These are phyloP conservation scores for Cottus gobio DNA, from an alignment of 2,113 vertebrate genomes.

Conservation along the genomic window DNA sequence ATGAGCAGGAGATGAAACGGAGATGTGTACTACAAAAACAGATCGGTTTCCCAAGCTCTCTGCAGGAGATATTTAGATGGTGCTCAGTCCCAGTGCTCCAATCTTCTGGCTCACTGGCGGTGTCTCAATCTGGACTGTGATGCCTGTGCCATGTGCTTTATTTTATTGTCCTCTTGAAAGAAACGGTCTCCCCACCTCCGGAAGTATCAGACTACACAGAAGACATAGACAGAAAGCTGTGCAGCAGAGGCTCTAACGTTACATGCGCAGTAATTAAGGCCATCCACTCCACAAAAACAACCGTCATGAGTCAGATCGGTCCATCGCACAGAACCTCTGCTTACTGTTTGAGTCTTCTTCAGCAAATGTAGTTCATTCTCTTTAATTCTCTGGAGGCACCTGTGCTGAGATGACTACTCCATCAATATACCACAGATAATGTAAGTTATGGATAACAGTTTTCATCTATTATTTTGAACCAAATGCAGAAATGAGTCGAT, in stretches of 20 bases:
- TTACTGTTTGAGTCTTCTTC: neutral
- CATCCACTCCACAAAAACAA: slow-evolving; percentile 56
- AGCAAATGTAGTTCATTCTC: neutral
- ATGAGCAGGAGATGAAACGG: slow-evolving; percentile 57
- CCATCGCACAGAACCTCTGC: neutral
- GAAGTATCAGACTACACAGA: slow-evolving; percentile 48
- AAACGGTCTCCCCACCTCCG: slow-evolving; percentile 24
- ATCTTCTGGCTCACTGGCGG: slow-evolving; percentile 34
- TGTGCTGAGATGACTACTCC: neutral
- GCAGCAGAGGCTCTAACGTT: slow-evolving; percentile 52
- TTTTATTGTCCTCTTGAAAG: slow-evolving; percentile 54
- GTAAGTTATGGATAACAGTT: neutral
- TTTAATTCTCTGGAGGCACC: neutral
- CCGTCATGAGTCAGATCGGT: slow-evolving; percentile 44
- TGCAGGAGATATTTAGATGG: slow-evolving; percentile 42
- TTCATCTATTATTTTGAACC: neutral
- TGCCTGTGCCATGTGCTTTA: slow-evolving; percentile 43
- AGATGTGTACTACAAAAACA: slow-evolving; percentile 44
- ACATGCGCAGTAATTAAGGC: slow-evolving; percentile 63
- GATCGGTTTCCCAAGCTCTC: slow-evolving; percentile 49
- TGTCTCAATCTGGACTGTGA: slow-evolving; percentile 40
- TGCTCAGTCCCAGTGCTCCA: slow-evolving; percentile 15
- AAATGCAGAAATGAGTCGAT: neutral
- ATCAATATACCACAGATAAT: neutral
- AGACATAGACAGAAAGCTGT: slow-evolving; percentile 38